Evolutionary conservation across 2,888 invertebrate genomes (phyloP), one percentile per base, ranked within the genome.

Genomic region (Metallyticus violacea): DNA sequence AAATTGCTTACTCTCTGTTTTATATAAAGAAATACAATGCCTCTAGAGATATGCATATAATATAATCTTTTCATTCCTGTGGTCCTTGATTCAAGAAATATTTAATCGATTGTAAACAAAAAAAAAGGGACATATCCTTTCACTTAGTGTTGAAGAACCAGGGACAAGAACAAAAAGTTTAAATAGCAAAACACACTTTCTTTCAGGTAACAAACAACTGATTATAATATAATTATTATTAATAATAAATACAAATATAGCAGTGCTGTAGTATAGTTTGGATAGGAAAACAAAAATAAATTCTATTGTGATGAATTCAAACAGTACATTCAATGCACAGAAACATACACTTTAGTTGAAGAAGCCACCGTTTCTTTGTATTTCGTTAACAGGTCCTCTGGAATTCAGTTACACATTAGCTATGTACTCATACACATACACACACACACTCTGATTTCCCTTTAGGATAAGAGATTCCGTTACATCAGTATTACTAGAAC

Each of bases 1-100:
- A 86, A 84, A 62, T 79, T 87, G 40, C 40, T 85, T 83, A 85
- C 40, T 79, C 83, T 81, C 28, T 28, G n/a, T 85, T 86, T 87
- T 84, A 76, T 85, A 76, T 83, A 85, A 85, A 78, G 79, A 40
- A 62, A 82, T 40, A 85, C 22, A 85, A 79, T 62, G 40, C 40
- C 15, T 62, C 15, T 62, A 62, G 15, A 76, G 76, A 76, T 77
- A 83, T 80, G 85, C 80, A 80, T 62, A 79, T 84, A 80, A 84
- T 76, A 80, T 79, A 77, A 86, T 80, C 28, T 30, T 78, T 85
- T 62, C n/a, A 40, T 80, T 26, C 26, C 26, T 26, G 40, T 62
- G 77, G 26, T 77, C 77, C 77, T 83, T 77, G 83, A 83, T 27
- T 83, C 77, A 7, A 77, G 5, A 62, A 62, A 62, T 62, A 15